These are phyloP conservation scores for Cinara cedri DNA, from an alignment of 2,888 invertebrate species.

Conservation along the genomic window DNA sequence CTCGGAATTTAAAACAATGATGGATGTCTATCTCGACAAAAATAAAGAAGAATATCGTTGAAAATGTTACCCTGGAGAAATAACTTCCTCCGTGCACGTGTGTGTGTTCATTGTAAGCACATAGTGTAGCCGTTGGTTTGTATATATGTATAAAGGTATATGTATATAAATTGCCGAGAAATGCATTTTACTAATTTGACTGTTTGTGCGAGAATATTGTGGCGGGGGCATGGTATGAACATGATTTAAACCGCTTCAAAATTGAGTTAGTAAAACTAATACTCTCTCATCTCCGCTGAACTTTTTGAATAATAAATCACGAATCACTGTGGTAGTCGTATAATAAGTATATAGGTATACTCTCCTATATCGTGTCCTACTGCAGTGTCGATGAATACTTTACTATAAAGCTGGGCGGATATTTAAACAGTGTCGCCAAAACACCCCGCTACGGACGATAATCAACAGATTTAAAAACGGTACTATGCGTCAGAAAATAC, in stretches of 20 bases:
- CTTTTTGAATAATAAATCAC: constrained; percentile 28
- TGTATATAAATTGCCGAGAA: background rate
- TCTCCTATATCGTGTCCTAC: no score
- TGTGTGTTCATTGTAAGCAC: no score
- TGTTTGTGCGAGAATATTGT: no score
- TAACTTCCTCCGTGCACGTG: background rate
- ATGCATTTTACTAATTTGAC: constrained; percentile 40
- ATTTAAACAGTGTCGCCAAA: background rate
- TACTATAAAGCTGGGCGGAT: background rate
- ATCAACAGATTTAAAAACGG: constrained; percentile 2
- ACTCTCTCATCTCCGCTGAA: background rate
- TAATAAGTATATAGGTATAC: no score
- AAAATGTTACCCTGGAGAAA: constrained; percentile 16
- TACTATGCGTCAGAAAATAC: no score
- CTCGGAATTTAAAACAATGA: constrained; percentile 17
- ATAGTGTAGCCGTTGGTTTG: no score
- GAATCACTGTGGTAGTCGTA: background rate
- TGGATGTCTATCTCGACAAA: background rate
- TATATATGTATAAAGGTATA: no score
- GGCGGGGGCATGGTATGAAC: background rate
- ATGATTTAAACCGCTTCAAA: constrained; percentile 29
- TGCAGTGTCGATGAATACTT: background rate
- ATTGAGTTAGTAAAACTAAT: constrained; percentile 38
- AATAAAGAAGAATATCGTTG: background rate
- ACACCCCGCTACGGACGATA: background rate